A percentile compares a stretch with the other conserved stretches of the same genome.
Evolutionary conservation across 2,113 vertebrate species (phyloP).

Genomic region (Fregetta grallaria): DNA sequence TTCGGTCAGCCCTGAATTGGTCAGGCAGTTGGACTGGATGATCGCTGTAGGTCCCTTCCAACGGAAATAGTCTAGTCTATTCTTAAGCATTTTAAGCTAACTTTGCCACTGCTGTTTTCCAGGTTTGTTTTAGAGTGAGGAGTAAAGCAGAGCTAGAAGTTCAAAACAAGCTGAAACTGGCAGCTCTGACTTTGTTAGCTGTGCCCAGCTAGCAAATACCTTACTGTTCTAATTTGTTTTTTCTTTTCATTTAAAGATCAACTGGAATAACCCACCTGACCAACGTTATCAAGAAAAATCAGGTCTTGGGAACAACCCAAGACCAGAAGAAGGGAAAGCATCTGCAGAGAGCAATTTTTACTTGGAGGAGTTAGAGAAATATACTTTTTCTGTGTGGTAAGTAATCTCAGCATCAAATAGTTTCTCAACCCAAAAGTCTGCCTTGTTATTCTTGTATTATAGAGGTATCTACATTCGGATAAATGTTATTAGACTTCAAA

Average conservation of each 20-base stretch:
- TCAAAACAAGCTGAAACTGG: not conserved
- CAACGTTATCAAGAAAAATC: not conserved
- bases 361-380: slow-evolving; percentile 71
- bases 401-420: not conserved
- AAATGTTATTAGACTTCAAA: not conserved
- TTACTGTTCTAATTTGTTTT: not conserved
- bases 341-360: not conserved
- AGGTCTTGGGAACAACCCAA: not conserved
- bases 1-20: not conserved
- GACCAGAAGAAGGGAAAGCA: not conserved
- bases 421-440: not conserved
- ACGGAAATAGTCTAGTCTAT: not conserved
- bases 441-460: not conserved
- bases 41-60: not conserved
- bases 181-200: not conserved
- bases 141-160: not conserved
- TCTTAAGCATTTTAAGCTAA: not conserved
- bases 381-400: slow-evolving; percentile 75
- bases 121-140: not conserved
- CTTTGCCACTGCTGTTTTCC: not conserved
- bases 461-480: not conserved
- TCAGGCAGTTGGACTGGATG: not conserved
- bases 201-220: not conserved
- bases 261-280: not conserved
- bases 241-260: not conserved